Conservation (phyloP, 2,113 vertebrate species). For the Archocentrus centrarchus region DNA sequence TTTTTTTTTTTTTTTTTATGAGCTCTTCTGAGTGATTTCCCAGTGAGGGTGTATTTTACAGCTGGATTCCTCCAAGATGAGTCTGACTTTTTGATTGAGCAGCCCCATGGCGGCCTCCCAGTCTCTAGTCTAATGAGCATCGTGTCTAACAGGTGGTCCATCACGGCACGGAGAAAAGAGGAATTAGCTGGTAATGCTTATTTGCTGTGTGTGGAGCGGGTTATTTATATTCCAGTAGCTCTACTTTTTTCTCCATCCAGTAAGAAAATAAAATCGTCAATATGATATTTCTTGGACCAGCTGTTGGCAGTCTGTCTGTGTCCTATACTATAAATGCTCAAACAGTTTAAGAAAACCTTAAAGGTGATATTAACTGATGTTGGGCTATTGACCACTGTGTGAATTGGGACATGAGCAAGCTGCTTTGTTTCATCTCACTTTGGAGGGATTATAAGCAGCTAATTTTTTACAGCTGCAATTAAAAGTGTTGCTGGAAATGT, state of each 20-base stretch:
- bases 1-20: constrained; percentile 64
- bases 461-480: constrained; percentile 45
- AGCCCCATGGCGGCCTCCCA: constrained; percentile 62
- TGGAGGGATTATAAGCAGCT: constrained; percentile 33
- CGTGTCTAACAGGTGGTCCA: constrained; percentile 65
- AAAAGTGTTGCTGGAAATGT: constrained; percentile 24
- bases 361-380: constrained; percentile 10
- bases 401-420: not conserved
- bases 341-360: constrained; percentile 13
- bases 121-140: constrained; percentile 62
- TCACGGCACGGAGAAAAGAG: constrained; percentile 16
- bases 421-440: constrained; percentile 25
- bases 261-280: constrained; percentile 15
- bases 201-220: not conserved
- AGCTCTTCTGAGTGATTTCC: constrained; percentile 69
- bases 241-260: not conserved
- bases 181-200: constrained; percentile 13
- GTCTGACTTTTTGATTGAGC: constrained; percentile 58
- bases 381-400: not conserved
- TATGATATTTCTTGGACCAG: constrained; percentile 15
- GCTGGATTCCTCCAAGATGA: constrained; percentile 76
- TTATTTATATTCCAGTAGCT: not conserved
- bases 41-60: constrained; percentile 67
- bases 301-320: not conserved
- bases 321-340: not conserved